Percentiles rank a stretch among this genome's conserved stretches.
Conservation (phyloP, 2,113 vertebrate species). For the Carettochelys insculpta region DNA sequence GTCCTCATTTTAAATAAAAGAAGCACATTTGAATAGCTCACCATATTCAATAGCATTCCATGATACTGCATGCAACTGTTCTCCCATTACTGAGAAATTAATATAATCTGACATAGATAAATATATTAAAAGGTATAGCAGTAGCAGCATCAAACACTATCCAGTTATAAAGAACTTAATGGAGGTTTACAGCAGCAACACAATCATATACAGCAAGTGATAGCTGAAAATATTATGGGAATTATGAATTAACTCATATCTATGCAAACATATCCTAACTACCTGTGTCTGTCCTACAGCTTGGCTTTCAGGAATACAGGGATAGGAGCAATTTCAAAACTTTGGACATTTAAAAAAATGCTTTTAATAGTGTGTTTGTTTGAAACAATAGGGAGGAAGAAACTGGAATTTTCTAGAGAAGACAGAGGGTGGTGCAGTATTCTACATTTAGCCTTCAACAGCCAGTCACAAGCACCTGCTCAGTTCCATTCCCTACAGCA, state of each 20-base stretch:
- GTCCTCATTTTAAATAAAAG: background rate
- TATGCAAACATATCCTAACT: background rate
- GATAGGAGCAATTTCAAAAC: background rate
- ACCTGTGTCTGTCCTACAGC: background rate
- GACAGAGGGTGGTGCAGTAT: background rate
- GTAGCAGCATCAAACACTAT: rapidly evolving
- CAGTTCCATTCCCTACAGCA: background rate
- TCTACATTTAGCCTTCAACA: background rate
- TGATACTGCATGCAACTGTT: background rate
- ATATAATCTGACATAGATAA: background rate
- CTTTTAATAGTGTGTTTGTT: background rate
- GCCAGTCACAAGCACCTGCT: background rate
- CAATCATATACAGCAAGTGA: background rate
- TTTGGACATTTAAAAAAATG: background rate
- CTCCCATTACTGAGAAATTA: background rate
- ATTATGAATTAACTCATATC: slow-evolving; percentile 10
- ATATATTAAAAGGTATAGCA: background rate
- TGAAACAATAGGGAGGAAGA: background rate
- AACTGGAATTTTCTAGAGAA: background rate
- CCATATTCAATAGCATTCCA: background rate
- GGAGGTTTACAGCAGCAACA: slow-evolving; percentile 19
- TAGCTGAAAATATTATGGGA: slow-evolving; percentile 12
- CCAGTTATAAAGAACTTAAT: background rate
- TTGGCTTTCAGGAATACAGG: background rate
- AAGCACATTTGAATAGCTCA: background rate